Conservation (phyloP, 2,888 invertebrate genomes). For the Drosophila fungiperda region DNA sequence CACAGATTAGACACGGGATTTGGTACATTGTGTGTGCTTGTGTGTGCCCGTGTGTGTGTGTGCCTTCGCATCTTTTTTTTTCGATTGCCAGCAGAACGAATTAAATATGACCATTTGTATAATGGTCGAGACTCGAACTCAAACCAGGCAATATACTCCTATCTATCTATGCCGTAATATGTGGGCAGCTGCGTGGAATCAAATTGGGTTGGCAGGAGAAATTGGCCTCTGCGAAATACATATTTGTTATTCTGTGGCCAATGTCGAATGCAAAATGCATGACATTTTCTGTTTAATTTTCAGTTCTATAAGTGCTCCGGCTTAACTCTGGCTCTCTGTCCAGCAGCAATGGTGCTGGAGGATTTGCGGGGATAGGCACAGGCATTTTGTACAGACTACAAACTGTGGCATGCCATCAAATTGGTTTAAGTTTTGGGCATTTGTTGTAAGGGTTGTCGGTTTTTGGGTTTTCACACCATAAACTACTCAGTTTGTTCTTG, state of each 20-base stretch:
- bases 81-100: conserved; percentile 80
- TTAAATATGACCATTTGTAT: conserved; percentile 82
- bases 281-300: conserved; percentile 77
- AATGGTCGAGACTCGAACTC: conserved; percentile 58
- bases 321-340: conserved; percentile 57
- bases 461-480: conserved; percentile 42
- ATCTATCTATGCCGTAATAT: conserved; percentile 36
- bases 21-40: conserved; percentile 46
- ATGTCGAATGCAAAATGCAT: conserved; percentile 76
- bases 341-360: conserved; percentile 1
- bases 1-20: conserved; percentile 82
- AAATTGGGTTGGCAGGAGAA: not conserved
- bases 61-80: conserved; percentile 36
- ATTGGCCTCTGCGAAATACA: conserved; percentile 21
- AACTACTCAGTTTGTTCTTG: conserved; percentile 23
- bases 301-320: conserved; percentile 65
- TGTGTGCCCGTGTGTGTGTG: conserved; percentile 13
- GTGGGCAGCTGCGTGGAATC: conserved; percentile 29
- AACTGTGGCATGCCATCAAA: conserved; percentile 10
- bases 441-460: conserved; percentile 4
- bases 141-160: conserved; percentile 28
- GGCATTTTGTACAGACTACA: conserved; percentile 13
- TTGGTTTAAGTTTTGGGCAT: not conserved
- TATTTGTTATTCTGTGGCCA: conserved; percentile 52
- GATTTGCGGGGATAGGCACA: conserved; percentile 40